Evolutionary conservation across 2,888 invertebrate genomes (phyloP).

Genomic region (Notodonta dromedarius): DNA sequence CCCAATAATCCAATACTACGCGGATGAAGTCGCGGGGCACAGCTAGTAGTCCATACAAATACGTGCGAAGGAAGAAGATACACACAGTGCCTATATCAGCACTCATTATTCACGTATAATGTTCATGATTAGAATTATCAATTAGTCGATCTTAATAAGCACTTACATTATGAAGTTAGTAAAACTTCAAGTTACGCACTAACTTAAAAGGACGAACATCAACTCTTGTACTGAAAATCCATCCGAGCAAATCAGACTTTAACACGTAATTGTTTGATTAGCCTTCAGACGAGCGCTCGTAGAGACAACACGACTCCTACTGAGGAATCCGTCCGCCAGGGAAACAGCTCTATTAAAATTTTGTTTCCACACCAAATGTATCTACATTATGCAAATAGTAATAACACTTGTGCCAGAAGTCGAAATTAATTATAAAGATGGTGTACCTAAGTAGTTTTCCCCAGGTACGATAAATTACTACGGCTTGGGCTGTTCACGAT

Average conservation of each 20-base stretch:
- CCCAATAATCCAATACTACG: too few species aligned
- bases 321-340: background rate
- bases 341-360: slow-evolving; percentile 15
- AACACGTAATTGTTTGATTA: background rate
- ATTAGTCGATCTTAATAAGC: background rate
- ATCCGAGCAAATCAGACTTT: background rate
- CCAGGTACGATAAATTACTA: background rate
- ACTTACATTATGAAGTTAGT: background rate
- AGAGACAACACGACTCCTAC: background rate
- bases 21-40: too few species aligned
- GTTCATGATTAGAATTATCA: background rate
- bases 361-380: slow-evolving; percentile 8
- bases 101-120: background rate
- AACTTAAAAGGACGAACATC: background rate
- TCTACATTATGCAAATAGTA: slow-evolving; percentile 22
- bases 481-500: too few species aligned
- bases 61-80: background rate
- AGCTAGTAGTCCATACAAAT: background rate
- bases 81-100: background rate
- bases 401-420: slow-evolving; percentile 20
- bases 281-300: background rate
- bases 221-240: background rate
- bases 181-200: background rate
- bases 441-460: slow-evolving; percentile 10
- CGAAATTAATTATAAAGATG: slow-evolving; percentile 5